A percentile compares a stretch with the other conserved stretches of the same genome.
phyloP scores from a whole-genome alignment of 1,140 invertebrate species.

The Neuroterus valhalla region DNA sequence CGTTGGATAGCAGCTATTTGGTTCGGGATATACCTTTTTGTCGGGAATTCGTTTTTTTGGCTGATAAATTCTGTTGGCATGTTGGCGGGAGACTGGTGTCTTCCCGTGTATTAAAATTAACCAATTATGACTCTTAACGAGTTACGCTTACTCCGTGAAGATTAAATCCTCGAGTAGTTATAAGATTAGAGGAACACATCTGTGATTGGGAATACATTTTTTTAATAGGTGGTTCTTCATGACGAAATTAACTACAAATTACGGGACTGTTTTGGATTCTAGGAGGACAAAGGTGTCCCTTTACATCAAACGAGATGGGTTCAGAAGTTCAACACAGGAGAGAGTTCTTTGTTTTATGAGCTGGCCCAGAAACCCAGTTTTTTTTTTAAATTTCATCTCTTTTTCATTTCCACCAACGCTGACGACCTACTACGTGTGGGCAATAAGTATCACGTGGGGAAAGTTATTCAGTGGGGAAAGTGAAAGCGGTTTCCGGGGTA shows the following conservation, averaged over 20 bases:
- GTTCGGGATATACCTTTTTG: no score
- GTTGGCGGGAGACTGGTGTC: no score
- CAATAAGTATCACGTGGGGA: conserved; percentile 54
- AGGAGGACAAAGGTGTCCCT: neutral
- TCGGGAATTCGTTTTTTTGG: no score
- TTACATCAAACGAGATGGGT: conserved; percentile 10
- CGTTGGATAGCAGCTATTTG: no score
- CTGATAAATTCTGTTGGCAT: no score
- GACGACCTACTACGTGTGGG: conserved; percentile 28
- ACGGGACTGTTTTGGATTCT: neutral
- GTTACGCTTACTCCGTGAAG: no score
- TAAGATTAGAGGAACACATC: no score
- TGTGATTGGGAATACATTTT: no score
- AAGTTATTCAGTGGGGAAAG: conserved; percentile 67
- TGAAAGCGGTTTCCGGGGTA: conserved; percentile 72
- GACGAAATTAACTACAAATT: neutral
- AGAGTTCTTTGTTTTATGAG: conserved; percentile 32
- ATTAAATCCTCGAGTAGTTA: no score
- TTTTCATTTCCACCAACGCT: conserved; percentile 12
- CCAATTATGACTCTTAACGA: no score
- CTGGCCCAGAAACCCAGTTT: conserved; percentile 66
- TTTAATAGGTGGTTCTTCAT: no score
- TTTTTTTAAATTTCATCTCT: conserved; percentile 33
- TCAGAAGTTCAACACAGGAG: conserved; percentile 32
- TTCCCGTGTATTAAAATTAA: no score